Base-by-base conservation (phyloP, 2,113 vertebrate genomes). In the Leucopsar rothschildi region DNA sequence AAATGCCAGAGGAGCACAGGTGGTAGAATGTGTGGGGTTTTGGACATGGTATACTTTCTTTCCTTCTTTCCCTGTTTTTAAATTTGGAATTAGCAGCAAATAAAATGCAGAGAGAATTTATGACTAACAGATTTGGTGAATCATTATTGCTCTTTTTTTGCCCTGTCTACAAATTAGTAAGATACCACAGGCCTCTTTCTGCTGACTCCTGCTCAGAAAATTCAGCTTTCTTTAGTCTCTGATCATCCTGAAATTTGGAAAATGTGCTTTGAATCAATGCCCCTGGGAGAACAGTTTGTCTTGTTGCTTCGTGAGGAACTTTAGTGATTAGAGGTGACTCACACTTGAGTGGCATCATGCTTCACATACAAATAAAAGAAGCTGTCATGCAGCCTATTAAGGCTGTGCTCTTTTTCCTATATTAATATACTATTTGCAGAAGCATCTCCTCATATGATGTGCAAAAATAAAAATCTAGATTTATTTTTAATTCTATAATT, bases 261-360 rank as follows among this genome's bases (percentile, higher is more conserved):
- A 93, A 92, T 83, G 73, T 53, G 39, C 97, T 97, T 95, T 96
- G 93, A 96, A 79, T 90, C 82, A 73, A 64, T 87, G 81, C 94
- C 97, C 96, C 96, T 95, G 89, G 97, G 97, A 98, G 98, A 98
- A 97, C 57, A 72, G 96, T 97, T 94, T 95, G 82, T 95, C 97
- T 61, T 97, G 97, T 98, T 98, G 97, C 98, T 96, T 98, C 93
- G 97, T 98, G 98, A 98, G 97, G 96, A 96, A 92, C 90, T 95
- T 91, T 35, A 89, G 95, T 98, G 97, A 98, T 96, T 84, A 90
- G 95, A 97, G 98, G 98, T 98, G 98, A 99, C 98, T 99, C 98
- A 98, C 97, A 97, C 98, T 98, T 91, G 97, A 95, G 94, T 97
- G 95, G 97, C 98, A 96, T 98, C 97, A 77, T 97, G 81, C 91